phyloP scores from a whole-genome alignment of 2,797 vertebrate species.

The Spinibarbus caldwelli region DNA sequence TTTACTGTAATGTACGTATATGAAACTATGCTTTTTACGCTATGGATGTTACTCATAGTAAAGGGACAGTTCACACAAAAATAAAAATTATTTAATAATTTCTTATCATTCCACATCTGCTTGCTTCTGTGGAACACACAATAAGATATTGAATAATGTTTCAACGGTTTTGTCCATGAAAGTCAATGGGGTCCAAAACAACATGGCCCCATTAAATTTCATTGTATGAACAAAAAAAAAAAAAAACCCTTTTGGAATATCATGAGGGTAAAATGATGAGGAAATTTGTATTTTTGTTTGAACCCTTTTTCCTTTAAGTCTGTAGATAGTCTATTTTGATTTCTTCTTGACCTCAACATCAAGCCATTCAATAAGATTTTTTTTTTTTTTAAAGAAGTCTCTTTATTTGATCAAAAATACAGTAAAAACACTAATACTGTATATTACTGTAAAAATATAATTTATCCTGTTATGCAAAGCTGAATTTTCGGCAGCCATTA shows the following conservation, averaged over 20 bases:
- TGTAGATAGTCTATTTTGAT: not conserved
- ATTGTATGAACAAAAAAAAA: not conserved
- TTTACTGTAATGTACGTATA: not conserved
- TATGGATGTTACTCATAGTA: not conserved
- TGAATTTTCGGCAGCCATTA: not conserved
- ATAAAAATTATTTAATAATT: too few species aligned
- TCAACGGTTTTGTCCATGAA: not conserved
- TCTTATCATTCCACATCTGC: not conserved
- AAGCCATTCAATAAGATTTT: not conserved
- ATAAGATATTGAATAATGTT: not conserved
- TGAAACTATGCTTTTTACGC: not conserved
- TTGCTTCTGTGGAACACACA: not conserved
- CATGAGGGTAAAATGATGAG: not conserved
- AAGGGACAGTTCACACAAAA: not conserved
- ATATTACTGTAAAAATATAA: too few species aligned
- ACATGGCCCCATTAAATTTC: not conserved
- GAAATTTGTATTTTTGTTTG: not conserved
- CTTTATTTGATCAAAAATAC: not conserved
- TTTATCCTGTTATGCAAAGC: not conserved
- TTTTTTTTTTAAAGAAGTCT: not conserved
- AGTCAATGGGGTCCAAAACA: not conserved
- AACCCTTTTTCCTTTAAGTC: not conserved
- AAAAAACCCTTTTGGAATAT: not conserved
- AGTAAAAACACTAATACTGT: too few species aligned
- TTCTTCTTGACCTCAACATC: not conserved